phyloP scores from a whole-genome alignment of 1,140 invertebrate genomes.

The Chlorops oryzae region DNA sequence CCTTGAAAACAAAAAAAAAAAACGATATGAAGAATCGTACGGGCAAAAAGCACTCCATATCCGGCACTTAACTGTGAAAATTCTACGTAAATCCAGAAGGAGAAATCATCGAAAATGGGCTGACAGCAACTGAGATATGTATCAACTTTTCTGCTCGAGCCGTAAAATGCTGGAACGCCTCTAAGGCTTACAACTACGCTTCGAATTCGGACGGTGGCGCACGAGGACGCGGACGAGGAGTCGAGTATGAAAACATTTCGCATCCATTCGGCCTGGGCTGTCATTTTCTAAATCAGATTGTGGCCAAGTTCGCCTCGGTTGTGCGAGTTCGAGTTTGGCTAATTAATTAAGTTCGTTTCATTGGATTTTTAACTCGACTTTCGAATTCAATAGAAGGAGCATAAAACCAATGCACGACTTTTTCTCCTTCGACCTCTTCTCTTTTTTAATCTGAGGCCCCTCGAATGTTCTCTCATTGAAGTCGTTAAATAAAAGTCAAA shows the following conservation, averaged over 20 bases:
- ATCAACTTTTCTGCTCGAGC: background rate
- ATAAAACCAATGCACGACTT: background rate
- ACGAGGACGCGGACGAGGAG: slow-evolving; percentile 6
- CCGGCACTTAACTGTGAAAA: too few relatives aligned
- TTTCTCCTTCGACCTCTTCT: background rate
- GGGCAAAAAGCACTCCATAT: too few relatives aligned
- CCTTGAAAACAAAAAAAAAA: too few relatives aligned
- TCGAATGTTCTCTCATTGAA: background rate
- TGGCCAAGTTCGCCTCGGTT: slow-evolving; percentile 22
- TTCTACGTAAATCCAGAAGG: too few relatives aligned
- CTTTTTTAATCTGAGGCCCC: background rate
- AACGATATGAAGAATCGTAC: too few relatives aligned
- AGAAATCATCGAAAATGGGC: too few relatives aligned
- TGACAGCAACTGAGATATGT: too few relatives aligned
- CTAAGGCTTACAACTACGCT: background rate
- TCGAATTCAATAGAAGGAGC: slow-evolving; percentile 1
- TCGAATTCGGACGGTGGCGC: background rate
- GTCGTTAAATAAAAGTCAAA: too few relatives aligned
- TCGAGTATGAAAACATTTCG: too few relatives aligned
- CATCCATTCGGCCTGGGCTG: too few relatives aligned
- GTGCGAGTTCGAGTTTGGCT: slow-evolving; percentile 25
- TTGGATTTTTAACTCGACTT: slow-evolving; percentile 4
- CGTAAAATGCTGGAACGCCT: background rate
- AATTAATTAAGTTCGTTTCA: slow-evolving; percentile 41
- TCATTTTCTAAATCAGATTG: slow-evolving; percentile 45